Conservation (phyloP, 1,140 invertebrate species). For the Ips nitidus region DNA sequence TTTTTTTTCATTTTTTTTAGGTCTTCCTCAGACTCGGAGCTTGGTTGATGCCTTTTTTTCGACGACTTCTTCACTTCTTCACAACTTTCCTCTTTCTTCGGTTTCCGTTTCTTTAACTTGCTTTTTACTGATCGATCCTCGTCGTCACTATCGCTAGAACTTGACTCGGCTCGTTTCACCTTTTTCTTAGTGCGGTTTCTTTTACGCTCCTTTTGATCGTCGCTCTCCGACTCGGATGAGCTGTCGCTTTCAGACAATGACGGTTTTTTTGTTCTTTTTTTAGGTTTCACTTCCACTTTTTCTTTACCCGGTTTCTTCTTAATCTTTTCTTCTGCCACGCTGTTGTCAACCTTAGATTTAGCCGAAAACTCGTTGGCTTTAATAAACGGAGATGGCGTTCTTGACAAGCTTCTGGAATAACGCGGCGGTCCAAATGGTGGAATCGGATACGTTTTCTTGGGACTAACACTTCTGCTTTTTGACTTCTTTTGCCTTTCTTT, state of each 20-base stretch:
- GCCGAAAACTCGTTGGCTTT: slow-evolving; percentile 72
- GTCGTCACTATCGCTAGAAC: slow-evolving; percentile 51
- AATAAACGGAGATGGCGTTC: slow-evolving; percentile 78
- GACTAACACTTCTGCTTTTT: slow-evolving; percentile 49
- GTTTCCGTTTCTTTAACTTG: slow-evolving; percentile 38
- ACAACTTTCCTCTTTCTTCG: slow-evolving; percentile 49
- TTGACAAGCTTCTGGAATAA: slow-evolving; percentile 70
- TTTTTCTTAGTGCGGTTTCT: slow-evolving; percentile 52
- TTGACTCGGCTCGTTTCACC: slow-evolving; percentile 49
- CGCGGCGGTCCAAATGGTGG: slow-evolving; percentile 50
- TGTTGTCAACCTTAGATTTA: slow-evolving; percentile 56
- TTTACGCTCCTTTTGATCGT: slow-evolving; percentile 55
- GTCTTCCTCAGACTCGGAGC: slow-evolving; percentile 50
- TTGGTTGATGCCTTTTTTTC: slow-evolving; percentile 53
- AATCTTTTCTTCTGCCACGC: slow-evolving; percentile 51
- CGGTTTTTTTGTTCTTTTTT: slow-evolving; percentile 40
- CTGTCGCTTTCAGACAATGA: slow-evolving; percentile 46
- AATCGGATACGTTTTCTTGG: slow-evolving; percentile 43
- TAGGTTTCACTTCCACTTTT: slow-evolving; percentile 46
- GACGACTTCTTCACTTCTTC: slow-evolving; percentile 50
- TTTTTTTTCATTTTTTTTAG: slow-evolving; percentile 51
- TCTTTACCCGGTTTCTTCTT: slow-evolving; percentile 55
- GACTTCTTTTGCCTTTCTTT: slow-evolving; percentile 39
- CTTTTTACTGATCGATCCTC: slow-evolving; percentile 40
- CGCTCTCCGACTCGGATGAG: slow-evolving; percentile 55